A percentile compares a stretch with the other conserved stretches of the same genome.
These are phyloP conservation scores for Ormia ochracea DNA, from an alignment of 2,888 invertebrate genomes.

Conservation along the genomic window DNA sequence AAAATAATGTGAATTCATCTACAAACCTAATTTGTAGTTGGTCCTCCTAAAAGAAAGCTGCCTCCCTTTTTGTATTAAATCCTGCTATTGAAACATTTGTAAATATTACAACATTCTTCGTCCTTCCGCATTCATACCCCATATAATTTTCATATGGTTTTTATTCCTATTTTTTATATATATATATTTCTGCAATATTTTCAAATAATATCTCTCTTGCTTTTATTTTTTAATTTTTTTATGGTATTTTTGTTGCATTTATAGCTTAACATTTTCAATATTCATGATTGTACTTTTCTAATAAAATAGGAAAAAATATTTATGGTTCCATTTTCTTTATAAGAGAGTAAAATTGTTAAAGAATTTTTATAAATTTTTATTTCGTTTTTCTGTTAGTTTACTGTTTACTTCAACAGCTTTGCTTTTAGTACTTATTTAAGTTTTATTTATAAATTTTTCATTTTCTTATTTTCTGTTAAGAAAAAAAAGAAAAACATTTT, in stretches of 20 bases:
- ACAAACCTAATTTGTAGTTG: not conserved
- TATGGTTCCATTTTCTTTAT: constrained; percentile 41
- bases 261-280: constrained; percentile 39
- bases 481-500: not conserved
- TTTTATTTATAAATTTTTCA: not conserved
- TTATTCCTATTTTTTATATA: constrained; percentile 20
- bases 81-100: not conserved
- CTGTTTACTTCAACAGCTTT: constrained; percentile 5
- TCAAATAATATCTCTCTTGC: not conserved
- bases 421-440: not conserved
- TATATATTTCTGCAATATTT: constrained; percentile 27
- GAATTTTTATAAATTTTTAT: constrained; percentile 25
- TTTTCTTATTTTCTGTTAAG: not conserved
- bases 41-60: not conserved
- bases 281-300: constrained; percentile 30
- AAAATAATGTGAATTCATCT: not conserved
- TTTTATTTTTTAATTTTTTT: constrained; percentile 19
- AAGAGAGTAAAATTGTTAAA: constrained; percentile 16
- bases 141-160: constrained; percentile 51
- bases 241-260: constrained; percentile 24
- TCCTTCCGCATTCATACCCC: constrained; percentile 38
- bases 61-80: not conserved
- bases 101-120: constrained; percentile 32
- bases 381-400: constrained; percentile 1
- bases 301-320: constrained; percentile 29